A percentile compares a stretch with the other conserved stretches of the same genome.
Evolutionary conservation across 2,888 invertebrate genomes (phyloP).

Genomic region (Pyrochroa serraticornis): DNA sequence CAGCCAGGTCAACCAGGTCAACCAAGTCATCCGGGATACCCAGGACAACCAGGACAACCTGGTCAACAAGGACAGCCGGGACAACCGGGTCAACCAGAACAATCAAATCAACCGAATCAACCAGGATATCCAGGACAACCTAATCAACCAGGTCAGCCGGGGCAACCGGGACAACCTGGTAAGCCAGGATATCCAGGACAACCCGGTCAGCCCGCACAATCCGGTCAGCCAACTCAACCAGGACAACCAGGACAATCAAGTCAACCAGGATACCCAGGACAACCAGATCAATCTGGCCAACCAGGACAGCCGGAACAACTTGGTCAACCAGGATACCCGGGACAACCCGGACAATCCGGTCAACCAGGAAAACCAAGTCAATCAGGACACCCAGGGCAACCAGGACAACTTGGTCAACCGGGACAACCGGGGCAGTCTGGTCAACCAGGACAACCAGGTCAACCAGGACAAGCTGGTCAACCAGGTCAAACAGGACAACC

Average conservation of each 20-base stretch:
- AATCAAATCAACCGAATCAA: too few relatives aligned
- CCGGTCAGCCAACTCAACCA: too few relatives aligned
- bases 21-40: too few relatives aligned
- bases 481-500: conserved; percentile 13
- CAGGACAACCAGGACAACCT: too few relatives aligned
- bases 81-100: too few relatives aligned
- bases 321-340: conserved; percentile 12
- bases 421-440: conserved; percentile 11
- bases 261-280: conserved; percentile 13
- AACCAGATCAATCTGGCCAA: conserved; percentile 2
- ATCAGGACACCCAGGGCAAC: conserved; percentile 24
- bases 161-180: too few relatives aligned
- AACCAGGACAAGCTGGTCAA: conserved; percentile 12
- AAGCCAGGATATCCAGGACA: too few relatives aligned
- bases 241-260: background rate
- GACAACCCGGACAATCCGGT: conserved; percentile 22
- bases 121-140: conserved; percentile 25
- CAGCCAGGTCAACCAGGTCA: conserved; percentile 17
- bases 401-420: conserved; percentile 25
- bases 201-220: too few relatives aligned
- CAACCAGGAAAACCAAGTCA: conserved; percentile 10
- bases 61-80: too few relatives aligned
- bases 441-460: conserved; percentile 19
- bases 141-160: conserved; percentile 17
- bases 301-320: conserved; percentile 19